Evolutionary conservation across 2,888 invertebrate genomes (phyloP), one percentile per base, ranked within the genome.

Genomic region (Erpobdella octoculata): DNA sequence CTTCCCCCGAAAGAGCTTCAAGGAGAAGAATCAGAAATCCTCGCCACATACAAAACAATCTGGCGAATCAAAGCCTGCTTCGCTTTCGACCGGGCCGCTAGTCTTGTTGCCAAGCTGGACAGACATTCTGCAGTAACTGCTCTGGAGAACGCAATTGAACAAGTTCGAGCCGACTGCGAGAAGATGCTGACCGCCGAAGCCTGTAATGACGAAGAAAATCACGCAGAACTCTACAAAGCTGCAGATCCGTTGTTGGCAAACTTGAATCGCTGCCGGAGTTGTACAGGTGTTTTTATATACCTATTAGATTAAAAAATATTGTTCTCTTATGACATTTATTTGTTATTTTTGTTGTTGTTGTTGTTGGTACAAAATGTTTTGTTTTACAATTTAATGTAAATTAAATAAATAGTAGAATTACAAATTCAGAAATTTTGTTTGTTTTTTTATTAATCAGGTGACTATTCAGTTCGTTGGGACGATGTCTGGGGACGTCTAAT

Each of bases 381-480:
- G 5, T 46, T 18, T n/a, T n/a, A 46, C 21, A n/a, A 3, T 3
- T 46, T 46, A 46, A 3, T n/a, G 46, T n/a, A n/a, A 3, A 5
- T 46, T n/a, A 46, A 46, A 46, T 3, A n/a, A 46, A 3, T 25
- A 53, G 21, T 25, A 4, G 4, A 9, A 53, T 6, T 48, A 3
- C 12, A 48, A 48, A 48, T 6, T 25, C 5, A n/a, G 25, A 48
- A n/a, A 48, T 12, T 15, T n/a, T 53, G 21, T 9, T 53, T 28
- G n/a, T n/a, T n/a, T n/a, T n/a, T n/a, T n/a, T 25, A 18, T 2
- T 41, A 18, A 12, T 25, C 76, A 18, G 73, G 53, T 1, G 73
- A 76, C 73, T 72, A 74, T 53, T 73, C 73, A n/a, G 76, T 76
- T 31, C 61, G 74, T 12, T 76, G 76, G 76, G 76, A 76, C 68